Percentiles rank a stretch among this genome's conserved stretches.
Conservation (phyloP, 1,140 invertebrate species). For the Caenorhabditis inopinata region DNA sequence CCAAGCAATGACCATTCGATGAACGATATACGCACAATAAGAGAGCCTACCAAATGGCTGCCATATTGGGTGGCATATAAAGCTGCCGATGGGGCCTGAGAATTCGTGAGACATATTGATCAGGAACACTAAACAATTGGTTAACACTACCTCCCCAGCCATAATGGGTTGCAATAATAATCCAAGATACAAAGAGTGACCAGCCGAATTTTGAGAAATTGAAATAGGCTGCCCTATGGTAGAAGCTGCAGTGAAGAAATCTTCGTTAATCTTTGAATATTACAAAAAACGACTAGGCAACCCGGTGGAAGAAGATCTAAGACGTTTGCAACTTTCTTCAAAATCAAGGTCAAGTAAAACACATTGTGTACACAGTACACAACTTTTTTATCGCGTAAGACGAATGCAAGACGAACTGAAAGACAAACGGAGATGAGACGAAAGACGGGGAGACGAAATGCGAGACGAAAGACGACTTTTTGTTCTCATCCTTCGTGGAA, state of each 20-base stretch:
- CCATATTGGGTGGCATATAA: constrained; percentile 32
- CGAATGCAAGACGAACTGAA: too few species aligned
- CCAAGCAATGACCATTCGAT: constrained; percentile 2
- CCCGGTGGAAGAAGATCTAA: too few species aligned
- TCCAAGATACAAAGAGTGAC: constrained; percentile 14
- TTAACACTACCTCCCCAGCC: not conserved
- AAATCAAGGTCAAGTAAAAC: too few species aligned
- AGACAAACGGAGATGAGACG: too few species aligned
- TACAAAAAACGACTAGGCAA: too few species aligned
- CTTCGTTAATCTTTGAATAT: too few species aligned
- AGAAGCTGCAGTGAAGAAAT: not conserved
- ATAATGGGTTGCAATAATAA: constrained; percentile 26
- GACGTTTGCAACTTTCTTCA: too few species aligned
- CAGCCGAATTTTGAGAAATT: constrained; percentile 29
- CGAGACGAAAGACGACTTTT: too few species aligned
- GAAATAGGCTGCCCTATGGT: constrained; percentile 7
- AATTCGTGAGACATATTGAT: not conserved
- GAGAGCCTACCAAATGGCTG: constrained; percentile 33
- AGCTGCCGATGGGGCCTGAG: constrained; percentile 27
- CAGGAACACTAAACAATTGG: not conserved
- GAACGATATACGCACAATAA: constrained; percentile 35
- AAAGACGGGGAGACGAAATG: too few species aligned
- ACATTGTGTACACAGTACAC: too few species aligned
- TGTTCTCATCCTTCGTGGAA: too few species aligned
- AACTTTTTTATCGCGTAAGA: too few species aligned